Evolutionary conservation across 2,888 invertebrate genomes (phyloP), one percentile per base, ranked within the genome.

Genomic region (Oeneis ivallda): DNA sequence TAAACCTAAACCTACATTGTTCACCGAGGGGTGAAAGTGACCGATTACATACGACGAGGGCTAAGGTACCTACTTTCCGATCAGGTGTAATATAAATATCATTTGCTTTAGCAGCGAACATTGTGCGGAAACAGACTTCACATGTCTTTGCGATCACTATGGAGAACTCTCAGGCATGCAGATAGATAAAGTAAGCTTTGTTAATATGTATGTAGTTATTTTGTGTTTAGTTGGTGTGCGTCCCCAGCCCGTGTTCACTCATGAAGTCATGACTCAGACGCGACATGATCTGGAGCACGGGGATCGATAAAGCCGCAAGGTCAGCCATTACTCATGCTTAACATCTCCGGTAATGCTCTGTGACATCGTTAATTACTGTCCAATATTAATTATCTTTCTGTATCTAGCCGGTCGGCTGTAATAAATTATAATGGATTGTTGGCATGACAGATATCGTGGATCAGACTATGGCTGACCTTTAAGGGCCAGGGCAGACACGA

Each of bases 321-420:
- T 75, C 71, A 68, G 71, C 71, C 78, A 80, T 81, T 77, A 82
- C 68, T 83, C 82, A 82, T 72, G 64, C 71, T 60, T 71, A 76
- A 74, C 71, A 73, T 68, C 65, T 62, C 65, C 39, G 62, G 71
- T 71, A 78, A 82, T 78, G 77, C 71, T 73, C 73, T 73, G 74
- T 76, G 81, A 81, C 80, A 78, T 77, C 75, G 74, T 76, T 82
- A 81, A 81, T 81, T 81, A 77, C 77, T 73, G 71, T 70, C 71
- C 73, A 72, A 75, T 79, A 82, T 82, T 81, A 79, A 81, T 83
- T 78, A 74, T 75, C 60, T 70, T 67, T 58, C 70, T 70, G 74
- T 81, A 79, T 81, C 78, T 74, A 67, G 57, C 65, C 62, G 53
- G 68, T 64, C 67, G 52, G 59, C 52, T 43, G 62, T 60, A 57